Percentiles rank a stretch among this genome's conserved stretches.
phyloP scores from a whole-genome alignment of 2,888 invertebrate genomes.

The Furcula furcula region DNA sequence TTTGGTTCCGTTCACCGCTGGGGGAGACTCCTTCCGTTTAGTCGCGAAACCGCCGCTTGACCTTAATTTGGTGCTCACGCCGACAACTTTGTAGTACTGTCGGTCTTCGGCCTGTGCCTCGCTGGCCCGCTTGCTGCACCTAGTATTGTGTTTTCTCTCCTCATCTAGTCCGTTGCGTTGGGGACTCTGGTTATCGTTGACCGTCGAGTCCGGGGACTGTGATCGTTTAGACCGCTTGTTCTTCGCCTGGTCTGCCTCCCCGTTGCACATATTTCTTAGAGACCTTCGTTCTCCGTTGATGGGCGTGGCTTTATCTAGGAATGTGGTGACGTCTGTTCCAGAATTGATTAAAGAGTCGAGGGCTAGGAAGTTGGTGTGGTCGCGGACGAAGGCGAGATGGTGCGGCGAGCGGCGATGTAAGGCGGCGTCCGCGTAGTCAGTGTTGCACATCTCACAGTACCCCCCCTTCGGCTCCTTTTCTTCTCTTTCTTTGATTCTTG shows the following conservation, averaged over 20 bases:
- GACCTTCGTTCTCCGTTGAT: slow-evolving; percentile 64
- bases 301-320: slow-evolving; percentile 83
- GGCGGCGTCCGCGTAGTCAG: slow-evolving; percentile 86
- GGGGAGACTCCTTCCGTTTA: slow-evolving; percentile 55
- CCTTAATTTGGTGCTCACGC: slow-evolving; percentile 85
- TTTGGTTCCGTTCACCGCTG: slow-evolving; percentile 79
- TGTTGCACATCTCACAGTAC: slow-evolving; percentile 91
- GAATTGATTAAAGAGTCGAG: slow-evolving; percentile 86
- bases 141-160: slow-evolving; percentile 56
- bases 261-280: slow-evolving; percentile 64
- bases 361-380: slow-evolving; percentile 88
- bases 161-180: slow-evolving; percentile 59
- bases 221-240: slow-evolving; percentile 51
- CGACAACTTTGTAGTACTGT: slow-evolving; percentile 88
- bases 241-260: slow-evolving; percentile 47
- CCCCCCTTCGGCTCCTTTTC: slow-evolving; percentile 79
- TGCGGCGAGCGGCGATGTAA: slow-evolving; percentile 88
- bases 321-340: slow-evolving; percentile 85
- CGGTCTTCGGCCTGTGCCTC: slow-evolving; percentile 50
- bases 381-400: slow-evolving; percentile 87
- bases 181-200: slow-evolving; percentile 52
- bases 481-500: slow-evolving; percentile 67
- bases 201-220: slow-evolving; percentile 53
- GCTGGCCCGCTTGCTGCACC: slow-evolving; percentile 50
- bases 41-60: slow-evolving; percentile 78